Evolutionary conservation across 64 coral and sea anemone species (phyloP).

Genomic region (Platygyra sinensis): DNA sequence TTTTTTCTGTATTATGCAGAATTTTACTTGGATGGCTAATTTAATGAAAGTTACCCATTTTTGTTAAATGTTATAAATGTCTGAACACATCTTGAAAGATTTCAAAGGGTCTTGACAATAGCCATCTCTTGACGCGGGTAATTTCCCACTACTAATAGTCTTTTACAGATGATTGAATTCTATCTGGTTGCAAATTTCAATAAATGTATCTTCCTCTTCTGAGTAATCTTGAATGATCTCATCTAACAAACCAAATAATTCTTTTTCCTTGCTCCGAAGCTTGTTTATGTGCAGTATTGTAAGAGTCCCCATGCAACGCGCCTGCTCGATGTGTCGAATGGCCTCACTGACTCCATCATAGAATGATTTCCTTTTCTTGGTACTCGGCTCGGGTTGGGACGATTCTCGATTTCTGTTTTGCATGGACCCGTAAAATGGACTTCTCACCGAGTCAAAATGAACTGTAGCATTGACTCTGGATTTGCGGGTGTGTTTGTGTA

Average conservation of each 20-base stretch:
- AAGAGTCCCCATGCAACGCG: neutral
- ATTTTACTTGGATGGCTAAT: too few relatives aligned
- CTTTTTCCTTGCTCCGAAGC: neutral
- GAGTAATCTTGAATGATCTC: neutral
- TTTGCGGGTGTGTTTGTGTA: neutral
- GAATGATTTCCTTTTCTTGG: neutral
- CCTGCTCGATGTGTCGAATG: neutral
- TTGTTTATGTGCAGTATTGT: neutral
- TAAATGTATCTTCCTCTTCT: neutral
- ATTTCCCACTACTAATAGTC: too few relatives aligned
- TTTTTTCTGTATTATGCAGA: too few relatives aligned
- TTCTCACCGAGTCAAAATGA: neutral
- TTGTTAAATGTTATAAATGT: too few relatives aligned
- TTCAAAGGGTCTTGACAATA: too few relatives aligned
- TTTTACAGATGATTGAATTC: too few relatives aligned
- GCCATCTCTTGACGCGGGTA: too few relatives aligned
- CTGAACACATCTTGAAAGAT: too few relatives aligned
- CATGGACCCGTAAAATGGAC: neutral
- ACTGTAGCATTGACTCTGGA: neutral
- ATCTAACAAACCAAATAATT: neutral
- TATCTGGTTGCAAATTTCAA: neutral
- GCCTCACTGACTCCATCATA: neutral
- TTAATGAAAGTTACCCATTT: too few relatives aligned
- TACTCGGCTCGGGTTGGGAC: neutral
- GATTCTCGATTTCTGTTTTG: neutral